Evolutionary conservation across 2,888 invertebrate genomes (phyloP), one percentile per base, ranked within the genome.

Genomic region (Xanthia togata): DNA sequence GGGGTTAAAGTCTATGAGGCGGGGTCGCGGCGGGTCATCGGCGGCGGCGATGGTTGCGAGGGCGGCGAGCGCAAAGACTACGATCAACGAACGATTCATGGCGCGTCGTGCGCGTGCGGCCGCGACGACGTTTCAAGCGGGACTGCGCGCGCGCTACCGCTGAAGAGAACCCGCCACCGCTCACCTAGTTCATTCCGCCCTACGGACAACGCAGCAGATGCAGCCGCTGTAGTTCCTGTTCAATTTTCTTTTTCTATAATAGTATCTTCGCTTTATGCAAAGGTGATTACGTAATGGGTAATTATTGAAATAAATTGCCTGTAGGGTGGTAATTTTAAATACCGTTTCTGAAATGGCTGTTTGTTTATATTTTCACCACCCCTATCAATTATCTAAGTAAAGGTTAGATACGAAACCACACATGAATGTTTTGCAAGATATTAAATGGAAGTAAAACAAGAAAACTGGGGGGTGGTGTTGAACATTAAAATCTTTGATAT

Each of bases 1-100:
- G 70, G 96, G 96, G 93, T 95, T 95, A 91, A 96, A 95, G 87
- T 96, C 96, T 26, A 96, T 93, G 78, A 94, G 94, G 26, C 96
- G 95, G 79, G 96, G 95, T 80, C 93, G 93, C 87, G 95, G 94
- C 79, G 94, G 89, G 47, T 96, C 94, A 84, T 93, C 91, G 82
- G 93, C 90, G 87, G 88, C 84, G 87, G 90, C 82, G 83, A 87
- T 81, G 84, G 91, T 89, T 89, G 92, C 89, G 87, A 94, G 90
- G 86, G 93, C 94, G 93, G 92, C 94, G 90, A 95, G 93, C 94
- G 95, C 95, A 91, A 95, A 89, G 88, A 95, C 92, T 91, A 92
- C 93, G 91, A 93, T 89, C 88, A 93, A 86, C 90, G 92, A 91
- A 87, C 94, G 94, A 90, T 92, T 92, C 95, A 96, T 96, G 91